Evolutionary conservation across 2,113 vertebrate genomes (phyloP).

Genomic region (Cavia aperea): DNA sequence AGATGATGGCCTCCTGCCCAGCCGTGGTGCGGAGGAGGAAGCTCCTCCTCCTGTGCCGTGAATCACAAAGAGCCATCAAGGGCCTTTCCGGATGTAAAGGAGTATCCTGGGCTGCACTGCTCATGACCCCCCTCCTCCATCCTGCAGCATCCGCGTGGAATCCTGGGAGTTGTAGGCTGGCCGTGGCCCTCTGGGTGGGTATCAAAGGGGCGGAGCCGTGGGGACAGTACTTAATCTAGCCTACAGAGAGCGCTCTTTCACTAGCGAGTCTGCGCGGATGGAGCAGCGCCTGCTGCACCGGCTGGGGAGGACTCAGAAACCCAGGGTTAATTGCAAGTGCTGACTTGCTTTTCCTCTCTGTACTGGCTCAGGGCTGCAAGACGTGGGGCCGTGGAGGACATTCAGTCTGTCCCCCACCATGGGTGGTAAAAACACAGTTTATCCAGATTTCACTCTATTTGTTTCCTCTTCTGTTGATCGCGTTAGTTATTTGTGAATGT

Average conservation of each 20-base stretch:
- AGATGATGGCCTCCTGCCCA: not conserved
- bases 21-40: not conserved
- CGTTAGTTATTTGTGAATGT: not conserved
- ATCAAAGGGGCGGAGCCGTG: too few relatives aligned
- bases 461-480: not conserved
- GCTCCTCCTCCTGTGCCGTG: not conserved
- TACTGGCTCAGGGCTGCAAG: not conserved
- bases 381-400: not conserved
- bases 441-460: not conserved
- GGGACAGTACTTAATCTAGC: rapidly evolving
- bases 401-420: not conserved
- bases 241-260: not conserved
- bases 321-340: not conserved
- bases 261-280: not conserved
- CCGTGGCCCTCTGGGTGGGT: not conserved
- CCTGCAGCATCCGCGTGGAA: not conserved
- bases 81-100: not conserved
- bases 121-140: not conserved
- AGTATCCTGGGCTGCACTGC: not conserved
- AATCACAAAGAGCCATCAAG: not conserved
- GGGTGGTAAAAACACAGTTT: not conserved
- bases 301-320: not conserved
- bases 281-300: too few relatives aligned
- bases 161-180: not conserved
- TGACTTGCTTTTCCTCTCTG: not conserved